These are phyloP conservation scores for Hartigia nigra DNA, from an alignment of 2,888 invertebrate species.

Conservation along the genomic window DNA sequence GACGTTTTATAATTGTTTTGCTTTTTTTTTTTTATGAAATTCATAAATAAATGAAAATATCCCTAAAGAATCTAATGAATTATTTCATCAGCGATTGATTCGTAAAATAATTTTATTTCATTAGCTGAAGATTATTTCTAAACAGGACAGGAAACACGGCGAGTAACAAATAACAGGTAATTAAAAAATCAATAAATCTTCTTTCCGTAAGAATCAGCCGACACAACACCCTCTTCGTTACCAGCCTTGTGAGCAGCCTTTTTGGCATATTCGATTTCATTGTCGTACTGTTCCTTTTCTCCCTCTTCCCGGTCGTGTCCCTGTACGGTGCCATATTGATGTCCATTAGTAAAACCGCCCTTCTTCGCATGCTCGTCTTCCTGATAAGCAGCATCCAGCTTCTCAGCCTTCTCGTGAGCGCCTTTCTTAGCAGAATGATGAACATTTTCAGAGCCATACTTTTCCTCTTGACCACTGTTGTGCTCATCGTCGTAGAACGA, in stretches of 20 bases:
- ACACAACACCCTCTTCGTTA: slow-evolving; percentile 44
- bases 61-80: neutral
- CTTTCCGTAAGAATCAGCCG: slow-evolving; percentile 10
- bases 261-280: slow-evolving; percentile 57
- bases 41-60: slow-evolving; percentile 1
- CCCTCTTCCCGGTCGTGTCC: slow-evolving; percentile 67
- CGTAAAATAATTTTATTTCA: slow-evolving; percentile 8
- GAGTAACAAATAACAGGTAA: neutral
- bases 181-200: slow-evolving; percentile 16
- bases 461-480: slow-evolving; percentile 68
- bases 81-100: neutral
- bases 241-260: slow-evolving; percentile 49
- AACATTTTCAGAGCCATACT: slow-evolving; percentile 68
- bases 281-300: slow-evolving; percentile 57
- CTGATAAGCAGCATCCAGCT: slow-evolving; percentile 64
- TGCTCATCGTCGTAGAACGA: slow-evolving; percentile 71
- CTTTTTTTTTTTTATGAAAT: neutral
- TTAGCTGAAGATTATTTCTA: neutral
- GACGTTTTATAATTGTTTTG: neutral
- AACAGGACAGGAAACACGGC: neutral
- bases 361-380: slow-evolving; percentile 67
- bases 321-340: slow-evolving; percentile 67
- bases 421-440: slow-evolving; percentile 67
- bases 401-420: slow-evolving; percentile 59
- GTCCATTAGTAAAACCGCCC: slow-evolving; percentile 69